Evolutionary conservation across 1,140 invertebrate genomes (phyloP), one percentile per base, ranked within the genome.

Genomic region (Pararge aegeria): DNA sequence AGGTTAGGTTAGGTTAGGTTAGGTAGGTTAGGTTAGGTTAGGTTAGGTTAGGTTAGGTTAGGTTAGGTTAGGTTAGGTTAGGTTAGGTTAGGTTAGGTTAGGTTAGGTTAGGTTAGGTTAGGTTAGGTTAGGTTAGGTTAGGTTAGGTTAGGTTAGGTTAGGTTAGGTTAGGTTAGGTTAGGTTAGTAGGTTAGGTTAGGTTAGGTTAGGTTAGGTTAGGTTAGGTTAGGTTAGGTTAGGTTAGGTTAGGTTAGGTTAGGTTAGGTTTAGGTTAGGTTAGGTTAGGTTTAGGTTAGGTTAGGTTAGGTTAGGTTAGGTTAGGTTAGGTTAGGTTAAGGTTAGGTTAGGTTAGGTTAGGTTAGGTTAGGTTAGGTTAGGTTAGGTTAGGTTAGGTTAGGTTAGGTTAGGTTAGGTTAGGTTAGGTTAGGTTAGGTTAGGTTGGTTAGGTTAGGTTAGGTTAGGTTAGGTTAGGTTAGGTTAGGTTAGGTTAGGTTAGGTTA

Each of bases 261-360:
- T 61, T 61, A 61, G 58, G 58, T 61, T 61, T 61, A 55, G 59
- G 59, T 61, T 61, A n/a, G n/a, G n/a, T n/a, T n/a, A n/a, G n/a
- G n/a, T n/a, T n/a, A n/a, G 58, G 58, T 61, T 61, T 61, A 55
- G 59, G 59, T 61, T 61, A 50, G 52, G 59, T 54, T 61, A 38
- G 51, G 50, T 53, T 56, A 56, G 55, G 55, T 56, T 56, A 20
- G 55, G 55, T 56, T 56, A 34, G 55, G 55, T 48, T 56, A 37
- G 55, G 55, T 55, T 56, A 48, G 55, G 42, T 56, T 56, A 37
- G 55, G 55, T 56, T 56, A 48, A 24, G 55, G 55, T 56, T 56
- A 37, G 55, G 55, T 56, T 56, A 48, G 54, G 54, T 57, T 61
- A 37, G 48, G 48, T 50, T 50, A 50, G 48, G 48, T 50, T 50